Conservation (phyloP, 2,113 vertebrate genomes). For the Nyctereutes procyonoides region DNA sequence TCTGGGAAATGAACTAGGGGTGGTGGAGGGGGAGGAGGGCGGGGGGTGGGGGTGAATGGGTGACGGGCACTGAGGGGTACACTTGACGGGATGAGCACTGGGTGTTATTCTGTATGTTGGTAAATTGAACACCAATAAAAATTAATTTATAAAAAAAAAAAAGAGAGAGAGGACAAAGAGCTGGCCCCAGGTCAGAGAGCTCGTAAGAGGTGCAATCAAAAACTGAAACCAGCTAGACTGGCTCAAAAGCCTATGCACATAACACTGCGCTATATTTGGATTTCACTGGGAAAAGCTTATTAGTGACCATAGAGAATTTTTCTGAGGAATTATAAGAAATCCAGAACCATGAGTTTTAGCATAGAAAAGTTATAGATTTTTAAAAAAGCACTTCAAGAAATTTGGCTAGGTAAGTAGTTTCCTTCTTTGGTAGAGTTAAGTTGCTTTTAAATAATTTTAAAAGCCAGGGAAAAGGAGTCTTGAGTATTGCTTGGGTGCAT, state of each 20-base stretch:
- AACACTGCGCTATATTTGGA: not conserved
- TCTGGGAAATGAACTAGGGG: no score
- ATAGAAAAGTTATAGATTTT: not conserved
- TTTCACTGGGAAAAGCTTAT: not conserved
- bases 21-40: no score
- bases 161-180: not conserved
- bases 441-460: constrained; percentile 55
- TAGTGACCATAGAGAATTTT: not conserved
- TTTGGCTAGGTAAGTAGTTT: not conserved
- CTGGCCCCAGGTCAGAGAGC: not conserved
- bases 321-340: constrained; percentile 2
- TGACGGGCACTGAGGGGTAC: no score
- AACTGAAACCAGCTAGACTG: not conserved
- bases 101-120: no score
- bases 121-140: no score
- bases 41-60: no score
- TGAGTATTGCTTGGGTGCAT: constrained; percentile 23
- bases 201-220: not conserved
- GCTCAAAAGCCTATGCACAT: not conserved
- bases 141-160: no score
- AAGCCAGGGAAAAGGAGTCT: constrained; percentile 7
- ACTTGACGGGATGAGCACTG: no score
- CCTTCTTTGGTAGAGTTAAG: not conserved
- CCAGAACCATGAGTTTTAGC: not conserved
- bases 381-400: constrained; percentile 7